phyloP scores from a whole-genome alignment of 2,113 vertebrate species.

The Mustela nigripes region DNA sequence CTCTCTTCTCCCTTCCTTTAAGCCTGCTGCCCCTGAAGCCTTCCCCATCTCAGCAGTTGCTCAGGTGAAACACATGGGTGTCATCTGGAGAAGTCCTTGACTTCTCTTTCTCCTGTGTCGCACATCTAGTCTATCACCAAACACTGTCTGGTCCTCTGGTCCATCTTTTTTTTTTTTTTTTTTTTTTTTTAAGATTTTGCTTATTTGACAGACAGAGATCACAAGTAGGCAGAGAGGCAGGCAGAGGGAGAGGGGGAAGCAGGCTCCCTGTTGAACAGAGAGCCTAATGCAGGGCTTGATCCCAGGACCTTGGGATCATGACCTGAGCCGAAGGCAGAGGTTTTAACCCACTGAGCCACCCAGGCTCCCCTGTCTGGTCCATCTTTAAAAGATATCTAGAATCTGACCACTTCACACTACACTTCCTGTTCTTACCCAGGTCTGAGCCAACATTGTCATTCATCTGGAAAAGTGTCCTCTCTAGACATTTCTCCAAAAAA shows the following conservation, averaged over 20 bases:
- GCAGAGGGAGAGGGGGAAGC: too few species aligned
- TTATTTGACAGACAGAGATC: too few species aligned
- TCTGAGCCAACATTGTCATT: neutral
- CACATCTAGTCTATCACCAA: neutral
- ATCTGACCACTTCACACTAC: neutral
- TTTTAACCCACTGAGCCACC: too few species aligned
- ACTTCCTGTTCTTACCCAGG: neutral
- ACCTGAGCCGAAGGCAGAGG: too few species aligned
- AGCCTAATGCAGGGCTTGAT: too few species aligned
- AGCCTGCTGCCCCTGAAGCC: neutral
- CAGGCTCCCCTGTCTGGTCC: neutral
- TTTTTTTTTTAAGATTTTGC: too few species aligned
- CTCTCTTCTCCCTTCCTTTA: neutral
- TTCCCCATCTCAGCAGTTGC: neutral
- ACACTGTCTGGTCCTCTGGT: neutral
- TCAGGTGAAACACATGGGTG: neutral
- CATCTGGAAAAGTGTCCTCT: neutral
- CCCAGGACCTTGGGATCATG: too few species aligned
- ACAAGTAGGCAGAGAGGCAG: too few species aligned
- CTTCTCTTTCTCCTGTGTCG: neutral
- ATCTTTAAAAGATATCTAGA: neutral
- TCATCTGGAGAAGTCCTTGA: neutral
- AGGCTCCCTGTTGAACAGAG: too few species aligned
- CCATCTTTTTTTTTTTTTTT: too few species aligned
- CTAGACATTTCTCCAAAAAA: neutral